These are phyloP conservation scores for Gobio occitaniae DNA, from an alignment of 2,797 vertebrate species.

Conservation along the genomic window DNA sequence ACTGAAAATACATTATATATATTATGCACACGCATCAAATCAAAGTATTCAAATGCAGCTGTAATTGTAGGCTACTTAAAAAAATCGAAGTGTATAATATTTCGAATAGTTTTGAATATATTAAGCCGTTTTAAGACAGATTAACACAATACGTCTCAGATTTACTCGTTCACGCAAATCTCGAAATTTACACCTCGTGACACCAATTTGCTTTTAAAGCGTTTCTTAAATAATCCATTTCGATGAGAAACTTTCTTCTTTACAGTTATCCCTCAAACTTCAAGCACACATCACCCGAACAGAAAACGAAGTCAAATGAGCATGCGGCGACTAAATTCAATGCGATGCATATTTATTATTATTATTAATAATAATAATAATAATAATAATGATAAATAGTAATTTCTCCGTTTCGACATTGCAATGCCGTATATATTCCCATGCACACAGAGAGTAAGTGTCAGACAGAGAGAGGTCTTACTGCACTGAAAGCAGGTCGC, in stretches of 20 bases:
- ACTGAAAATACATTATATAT: background rate
- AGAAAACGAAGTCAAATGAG: background rate
- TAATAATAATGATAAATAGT: background rate
- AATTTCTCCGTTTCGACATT: constrained; percentile 5
- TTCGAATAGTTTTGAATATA: background rate
- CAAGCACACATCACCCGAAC: background rate
- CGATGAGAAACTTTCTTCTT: background rate
- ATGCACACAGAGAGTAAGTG: constrained; percentile 16
- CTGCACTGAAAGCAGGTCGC: constrained; percentile 75
- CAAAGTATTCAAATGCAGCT: background rate
- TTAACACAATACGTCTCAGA: constrained; percentile 18
- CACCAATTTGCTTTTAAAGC: background rate
- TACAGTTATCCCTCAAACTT: background rate
- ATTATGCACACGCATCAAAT: background rate
- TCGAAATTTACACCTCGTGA: background rate
- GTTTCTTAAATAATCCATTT: background rate
- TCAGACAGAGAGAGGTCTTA: constrained; percentile 67
- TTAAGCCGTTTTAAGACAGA: constrained; percentile 3
- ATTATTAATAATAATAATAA: background rate
- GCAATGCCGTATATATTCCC: background rate
- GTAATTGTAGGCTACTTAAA: background rate
- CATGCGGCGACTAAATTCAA: background rate
- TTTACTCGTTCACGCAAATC: constrained; percentile 8
- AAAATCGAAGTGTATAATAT: background rate
- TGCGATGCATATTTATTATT: background rate